A percentile compares a stretch with the other conserved stretches of the same genome.
These are phyloP conservation scores for Zaprionus camerounensis DNA, from an alignment of 1,140 invertebrate genomes.

Conservation along the genomic window DNA sequence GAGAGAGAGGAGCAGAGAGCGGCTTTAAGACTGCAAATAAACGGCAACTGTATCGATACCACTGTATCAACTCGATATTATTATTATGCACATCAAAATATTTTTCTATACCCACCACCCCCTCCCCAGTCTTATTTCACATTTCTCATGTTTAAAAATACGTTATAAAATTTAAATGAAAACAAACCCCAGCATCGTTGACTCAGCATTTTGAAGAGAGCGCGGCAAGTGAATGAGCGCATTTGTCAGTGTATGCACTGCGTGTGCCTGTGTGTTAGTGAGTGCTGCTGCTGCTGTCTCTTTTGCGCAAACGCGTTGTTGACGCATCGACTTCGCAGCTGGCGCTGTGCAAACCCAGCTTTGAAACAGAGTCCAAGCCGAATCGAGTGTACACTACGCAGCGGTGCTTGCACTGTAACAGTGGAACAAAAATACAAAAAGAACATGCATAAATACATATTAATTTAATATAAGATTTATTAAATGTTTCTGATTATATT, in stretches of 20 bases:
- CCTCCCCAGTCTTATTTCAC: too few species aligned
- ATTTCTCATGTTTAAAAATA: slow-evolving; percentile 34
- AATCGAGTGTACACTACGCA: slow-evolving; percentile 36
- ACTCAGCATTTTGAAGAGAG: slow-evolving; percentile 43
- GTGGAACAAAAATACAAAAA: too few species aligned
- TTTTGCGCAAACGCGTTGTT: slow-evolving; percentile 73
- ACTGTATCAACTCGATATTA: background rate
- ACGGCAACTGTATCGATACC: background rate
- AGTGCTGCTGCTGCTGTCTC: slow-evolving; percentile 50
- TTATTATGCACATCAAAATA: slow-evolving; percentile 6
- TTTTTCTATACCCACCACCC: slow-evolving; percentile 13
- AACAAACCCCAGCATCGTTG: slow-evolving; percentile 42
- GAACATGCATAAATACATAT: too few species aligned
- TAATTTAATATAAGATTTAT: too few species aligned
- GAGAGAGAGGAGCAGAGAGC: slow-evolving; percentile 16
- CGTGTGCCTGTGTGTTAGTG: slow-evolving; percentile 19
- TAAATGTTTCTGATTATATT: too few species aligned
- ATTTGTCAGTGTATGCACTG: slow-evolving; percentile 27
- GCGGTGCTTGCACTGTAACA: too few species aligned
- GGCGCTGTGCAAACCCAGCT: slow-evolving; percentile 71
- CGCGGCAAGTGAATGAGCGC: slow-evolving; percentile 56
- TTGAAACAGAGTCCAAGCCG: slow-evolving; percentile 2
- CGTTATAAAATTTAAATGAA: slow-evolving; percentile 23
- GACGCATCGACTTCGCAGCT: slow-evolving; percentile 58
- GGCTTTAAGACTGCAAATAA: slow-evolving; percentile 21